These are phyloP conservation scores for Rhorus exstirpatorius DNA, from an alignment of 2,888 invertebrate species.

Conservation along the genomic window DNA sequence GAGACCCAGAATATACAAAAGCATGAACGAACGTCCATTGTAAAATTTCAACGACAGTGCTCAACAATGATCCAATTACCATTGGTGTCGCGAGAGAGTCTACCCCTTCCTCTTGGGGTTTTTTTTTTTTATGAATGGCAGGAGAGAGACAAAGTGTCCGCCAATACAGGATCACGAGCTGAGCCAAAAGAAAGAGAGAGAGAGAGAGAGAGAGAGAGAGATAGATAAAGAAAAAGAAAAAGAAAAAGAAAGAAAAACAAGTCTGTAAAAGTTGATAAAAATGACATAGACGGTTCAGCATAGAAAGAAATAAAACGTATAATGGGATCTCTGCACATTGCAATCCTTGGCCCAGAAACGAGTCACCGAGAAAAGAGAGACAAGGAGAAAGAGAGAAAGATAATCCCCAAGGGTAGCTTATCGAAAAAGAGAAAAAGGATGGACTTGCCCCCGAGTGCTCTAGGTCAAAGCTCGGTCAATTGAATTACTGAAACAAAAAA, in stretches of 20 bases:
- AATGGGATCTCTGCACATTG: constrained; percentile 4
- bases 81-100: constrained; percentile 60
- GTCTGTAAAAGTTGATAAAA: constrained; percentile 16
- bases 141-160: constrained; percentile 34
- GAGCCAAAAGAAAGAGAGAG: not conserved
- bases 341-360: constrained; percentile 36
- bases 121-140: constrained; percentile 61
- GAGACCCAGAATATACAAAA: constrained; percentile 53
- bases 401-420: constrained; percentile 12
- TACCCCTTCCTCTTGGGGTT: constrained; percentile 45
- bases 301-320: constrained; percentile 1
- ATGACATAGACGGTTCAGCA: not conserved
- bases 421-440: constrained; percentile 10
- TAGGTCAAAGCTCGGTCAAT: constrained; percentile 57
- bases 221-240: constrained; percentile 17
- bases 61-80: constrained; percentile 73
- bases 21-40: constrained; percentile 63
- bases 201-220: constrained; percentile 8
- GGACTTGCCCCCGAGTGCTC: constrained; percentile 26
- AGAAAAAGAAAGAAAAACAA: constrained; percentile 8
- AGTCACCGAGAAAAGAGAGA: not conserved
- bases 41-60: constrained; percentile 46
- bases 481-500: constrained; percentile 35
- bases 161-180: constrained; percentile 22
- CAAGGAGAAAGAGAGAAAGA: constrained; percentile 1